Percentiles rank a stretch among this genome's conserved stretches.
Evolutionary conservation across 2,113 vertebrate species (phyloP).

Genomic region (Oceanites oceanicus): DNA sequence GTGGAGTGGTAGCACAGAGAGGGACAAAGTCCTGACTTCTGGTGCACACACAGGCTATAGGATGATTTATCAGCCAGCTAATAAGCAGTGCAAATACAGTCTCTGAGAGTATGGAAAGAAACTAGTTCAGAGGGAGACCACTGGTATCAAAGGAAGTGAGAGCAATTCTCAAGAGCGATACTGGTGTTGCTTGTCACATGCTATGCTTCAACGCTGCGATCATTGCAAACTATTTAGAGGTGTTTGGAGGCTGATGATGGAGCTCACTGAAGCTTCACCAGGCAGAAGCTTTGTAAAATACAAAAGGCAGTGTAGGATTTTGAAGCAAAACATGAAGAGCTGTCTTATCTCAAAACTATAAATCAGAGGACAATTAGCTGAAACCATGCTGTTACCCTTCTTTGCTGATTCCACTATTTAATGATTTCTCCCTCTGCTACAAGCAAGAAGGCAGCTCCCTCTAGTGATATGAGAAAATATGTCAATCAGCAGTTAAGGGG

Average conservation of each 20-base stretch:
- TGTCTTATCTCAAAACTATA: neutral
- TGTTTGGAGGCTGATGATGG: neutral
- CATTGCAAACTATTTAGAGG: neutral
- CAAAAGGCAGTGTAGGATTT: neutral
- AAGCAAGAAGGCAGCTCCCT: conserved; percentile 58
- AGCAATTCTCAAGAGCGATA: neutral
- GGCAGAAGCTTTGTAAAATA: neutral
- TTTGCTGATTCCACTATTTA: neutral
- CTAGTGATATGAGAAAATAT: conserved; percentile 6
- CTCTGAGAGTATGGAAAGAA: neutral
- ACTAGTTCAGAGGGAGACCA: neutral
- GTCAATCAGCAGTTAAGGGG: neutral
- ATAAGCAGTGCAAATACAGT: neutral
- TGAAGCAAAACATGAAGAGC: neutral
- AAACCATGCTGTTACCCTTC: neutral
- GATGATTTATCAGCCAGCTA: neutral
- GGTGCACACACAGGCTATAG: neutral
- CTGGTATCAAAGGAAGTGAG: neutral
- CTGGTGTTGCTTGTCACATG: neutral
- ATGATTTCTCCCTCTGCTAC: neutral
- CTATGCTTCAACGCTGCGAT: neutral
- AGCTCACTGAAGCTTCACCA: neutral
- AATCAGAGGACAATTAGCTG: neutral
- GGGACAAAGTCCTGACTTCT: neutral
- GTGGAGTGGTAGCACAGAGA: neutral